These are phyloP conservation scores for Thymelicus sylvestris DNA, from an alignment of 2,888 invertebrate genomes.

Conservation along the genomic window DNA sequence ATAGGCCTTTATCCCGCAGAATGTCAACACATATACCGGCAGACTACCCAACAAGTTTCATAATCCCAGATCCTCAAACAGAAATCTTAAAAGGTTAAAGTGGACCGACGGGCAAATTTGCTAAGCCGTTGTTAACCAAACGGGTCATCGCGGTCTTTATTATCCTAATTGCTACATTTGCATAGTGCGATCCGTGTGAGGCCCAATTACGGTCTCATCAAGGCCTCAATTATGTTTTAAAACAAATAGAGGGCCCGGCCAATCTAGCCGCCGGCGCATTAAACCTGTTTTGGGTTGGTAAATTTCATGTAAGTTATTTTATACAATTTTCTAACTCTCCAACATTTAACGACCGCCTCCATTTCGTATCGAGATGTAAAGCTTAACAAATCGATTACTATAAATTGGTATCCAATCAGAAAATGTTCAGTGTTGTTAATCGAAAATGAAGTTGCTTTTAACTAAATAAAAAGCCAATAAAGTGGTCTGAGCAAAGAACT, in stretches of 20 bases:
- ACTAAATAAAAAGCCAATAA: not conserved
- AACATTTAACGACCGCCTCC: constrained; percentile 28
- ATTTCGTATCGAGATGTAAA: constrained; percentile 24
- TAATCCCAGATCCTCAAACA: constrained; percentile 43
- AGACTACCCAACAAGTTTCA: constrained; percentile 29
- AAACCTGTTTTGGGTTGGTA: constrained; percentile 48
- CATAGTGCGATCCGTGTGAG: constrained; percentile 67
- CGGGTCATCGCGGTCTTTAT: constrained; percentile 61
- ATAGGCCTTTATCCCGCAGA: constrained; percentile 21
- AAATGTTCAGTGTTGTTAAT: constrained; percentile 30
- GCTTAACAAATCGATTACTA: constrained; percentile 37
- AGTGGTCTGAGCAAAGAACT: not conserved
- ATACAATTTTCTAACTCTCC: constrained; percentile 30
- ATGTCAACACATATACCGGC: constrained; percentile 34
- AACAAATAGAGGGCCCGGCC: constrained; percentile 66
- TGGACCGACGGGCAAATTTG: constrained; percentile 56
- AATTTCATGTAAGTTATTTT: constrained; percentile 41
- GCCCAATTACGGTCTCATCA: constrained; percentile 67
- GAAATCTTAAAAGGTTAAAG: constrained; percentile 47
- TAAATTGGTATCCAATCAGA: constrained; percentile 32
- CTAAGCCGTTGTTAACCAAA: constrained; percentile 59
- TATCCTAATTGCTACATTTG: constrained; percentile 75
- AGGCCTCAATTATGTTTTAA: constrained; percentile 67
- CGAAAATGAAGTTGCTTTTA: constrained; percentile 10
- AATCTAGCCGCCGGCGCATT: constrained; percentile 48